Base-by-base conservation (phyloP, 1,140 invertebrate species). In the Antheraea pernyi region DNA sequence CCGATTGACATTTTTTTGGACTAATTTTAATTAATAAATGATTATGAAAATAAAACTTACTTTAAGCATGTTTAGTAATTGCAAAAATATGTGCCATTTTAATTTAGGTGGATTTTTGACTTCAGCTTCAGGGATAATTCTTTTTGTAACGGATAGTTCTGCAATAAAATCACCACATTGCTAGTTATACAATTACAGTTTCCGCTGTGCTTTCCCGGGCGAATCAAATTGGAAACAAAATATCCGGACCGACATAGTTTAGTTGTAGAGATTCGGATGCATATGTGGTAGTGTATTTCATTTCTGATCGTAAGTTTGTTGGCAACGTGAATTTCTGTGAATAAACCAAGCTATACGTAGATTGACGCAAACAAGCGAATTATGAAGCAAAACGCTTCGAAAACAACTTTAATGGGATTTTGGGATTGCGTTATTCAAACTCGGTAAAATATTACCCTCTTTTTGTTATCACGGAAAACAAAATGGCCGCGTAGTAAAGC, bases 341-440 rank as follows among this genome's bases (percentile, higher is more conserved):
- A 53, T 42, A 53, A 0, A 53, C 46, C 1, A 53, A 13, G 5
- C 46, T 53, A 4, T 30, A n/a, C 46, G 46, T 53, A 13, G 13
- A 11, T 53, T 53, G 6, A 11, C 16, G 6, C 46, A 53, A 53
- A 53, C 16, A 53, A 7, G 46, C 46, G 46, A 53, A 53, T 53
- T 53, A 53, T 53, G 46, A 53, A 53, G 46, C 46, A 16, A 53
- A 53, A 53, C 46, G 16, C 16, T 53, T 53, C 46, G 16, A 53
- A 53, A 53, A 53, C 46, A 53, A 53, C 46, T 53, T 53, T 53
- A 53, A 53, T 53, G 46, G 46, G 46, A 53, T 53, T 53, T 53
- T 13, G 46, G 46, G 46, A 53, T 53, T 53, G 46, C 46, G 46
- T 53, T 53, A 53, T 53, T 53, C 46, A 53, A 53, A 53, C 46